Conservation (phyloP, 2,113 vertebrate genomes). For the Holacanthus passer region DNA sequence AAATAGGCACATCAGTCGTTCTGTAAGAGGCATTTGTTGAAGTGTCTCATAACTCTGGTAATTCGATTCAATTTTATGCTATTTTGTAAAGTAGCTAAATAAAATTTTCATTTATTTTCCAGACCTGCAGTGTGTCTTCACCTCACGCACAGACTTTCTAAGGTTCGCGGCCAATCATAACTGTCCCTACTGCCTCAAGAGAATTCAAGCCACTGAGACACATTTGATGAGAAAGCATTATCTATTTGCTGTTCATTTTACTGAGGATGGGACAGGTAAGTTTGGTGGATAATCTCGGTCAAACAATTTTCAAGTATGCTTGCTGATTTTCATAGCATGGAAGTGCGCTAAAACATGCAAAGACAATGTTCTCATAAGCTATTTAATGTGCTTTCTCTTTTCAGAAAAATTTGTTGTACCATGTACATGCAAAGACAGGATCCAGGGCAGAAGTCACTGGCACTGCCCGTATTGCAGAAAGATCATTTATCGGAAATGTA, state of each 20-base stretch:
- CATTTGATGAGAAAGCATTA: slow-evolving; percentile 45
- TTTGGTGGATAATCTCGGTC: neutral
- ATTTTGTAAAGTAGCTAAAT: neutral
- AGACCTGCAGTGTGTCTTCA: slow-evolving; percentile 27
- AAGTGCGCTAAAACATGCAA: neutral
- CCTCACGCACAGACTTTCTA: slow-evolving; percentile 13
- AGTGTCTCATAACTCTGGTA: too few species aligned
- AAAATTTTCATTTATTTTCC: slow-evolving; percentile 1
- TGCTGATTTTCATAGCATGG: neutral
- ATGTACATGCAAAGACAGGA: slow-evolving; percentile 48
- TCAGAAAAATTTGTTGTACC: slow-evolving; percentile 46
- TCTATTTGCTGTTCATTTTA: slow-evolving; percentile 27
- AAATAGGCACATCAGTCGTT: too few species aligned
- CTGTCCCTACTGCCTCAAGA: slow-evolving; percentile 53
- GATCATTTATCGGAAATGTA: slow-evolving; percentile 41
- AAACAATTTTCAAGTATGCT: too few species aligned
- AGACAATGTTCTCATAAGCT: neutral
- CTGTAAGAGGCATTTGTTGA: too few species aligned
- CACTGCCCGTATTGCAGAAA: slow-evolving; percentile 54
- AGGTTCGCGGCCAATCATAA: neutral
- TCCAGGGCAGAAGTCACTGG: slow-evolving; percentile 60
- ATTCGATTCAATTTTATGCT: neutral
- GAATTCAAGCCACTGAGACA: neutral
- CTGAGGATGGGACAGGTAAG: slow-evolving; percentile 8
- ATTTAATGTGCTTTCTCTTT: neutral